Conservation (phyloP, 1,140 invertebrate genomes). For the Bombus cullumanus region DNA sequence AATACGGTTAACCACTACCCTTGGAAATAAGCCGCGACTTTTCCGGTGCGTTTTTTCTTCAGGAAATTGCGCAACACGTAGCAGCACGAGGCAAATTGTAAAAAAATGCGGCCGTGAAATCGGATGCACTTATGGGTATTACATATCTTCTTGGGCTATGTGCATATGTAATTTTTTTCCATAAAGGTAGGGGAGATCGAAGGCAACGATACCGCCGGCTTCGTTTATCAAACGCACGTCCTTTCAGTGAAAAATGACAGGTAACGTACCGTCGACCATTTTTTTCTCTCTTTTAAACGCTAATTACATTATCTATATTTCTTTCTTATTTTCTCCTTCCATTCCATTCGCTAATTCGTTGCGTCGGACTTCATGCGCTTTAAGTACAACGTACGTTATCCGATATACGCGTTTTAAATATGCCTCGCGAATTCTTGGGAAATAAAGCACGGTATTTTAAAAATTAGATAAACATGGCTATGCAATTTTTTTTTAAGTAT, state of each 20-base stretch:
- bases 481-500: not conserved
- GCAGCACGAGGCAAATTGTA: not conserved
- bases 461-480: not conserved
- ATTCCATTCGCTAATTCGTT: not conserved
- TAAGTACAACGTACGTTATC: not conserved
- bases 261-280: too few species aligned
- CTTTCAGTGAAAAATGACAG: constrained; percentile 6
- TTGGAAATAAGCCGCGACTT: not conserved
- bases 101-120: constrained; percentile 1
- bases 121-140: not conserved
- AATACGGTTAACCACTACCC: not conserved
- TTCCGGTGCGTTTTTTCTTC: not conserved
- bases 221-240: not conserved
- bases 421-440: not conserved
- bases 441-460: not conserved
- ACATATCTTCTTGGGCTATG: not conserved
- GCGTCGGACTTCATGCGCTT: not conserved
- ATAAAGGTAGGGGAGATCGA: constrained; percentile 13
- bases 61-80: constrained; percentile 16
- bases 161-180: not conserved
- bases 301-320: not conserved
- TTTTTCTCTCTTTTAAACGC: not conserved
- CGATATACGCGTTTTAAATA: not conserved
- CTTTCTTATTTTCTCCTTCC: not conserved
- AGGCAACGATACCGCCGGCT: not conserved